Evolutionary conservation across 2,888 invertebrate species (phyloP).

Genomic region (Agrenia bidenticulata): DNA sequence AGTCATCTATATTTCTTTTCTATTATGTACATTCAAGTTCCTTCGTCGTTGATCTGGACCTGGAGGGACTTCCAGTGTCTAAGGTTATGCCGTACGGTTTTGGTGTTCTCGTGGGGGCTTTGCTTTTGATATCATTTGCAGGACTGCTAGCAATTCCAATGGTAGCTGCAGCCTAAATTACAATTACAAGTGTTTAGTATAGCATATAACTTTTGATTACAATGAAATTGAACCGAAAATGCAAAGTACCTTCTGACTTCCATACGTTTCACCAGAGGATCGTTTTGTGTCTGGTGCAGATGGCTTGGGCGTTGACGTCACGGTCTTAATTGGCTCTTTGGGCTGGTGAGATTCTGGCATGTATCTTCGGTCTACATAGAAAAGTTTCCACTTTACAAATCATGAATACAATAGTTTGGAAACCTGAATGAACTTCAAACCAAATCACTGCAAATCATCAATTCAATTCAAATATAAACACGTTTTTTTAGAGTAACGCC

Average conservation of each 20-base stretch:
- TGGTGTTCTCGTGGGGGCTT: constrained; percentile 55
- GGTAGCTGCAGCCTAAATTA: constrained; percentile 54
- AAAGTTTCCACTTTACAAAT: no score
- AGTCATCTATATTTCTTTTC: neutral
- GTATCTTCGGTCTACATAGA: constrained; percentile 70
- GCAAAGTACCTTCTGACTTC: constrained; percentile 49
- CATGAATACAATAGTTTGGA: no score
- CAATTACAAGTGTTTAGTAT: neutral
- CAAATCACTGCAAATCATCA: neutral
- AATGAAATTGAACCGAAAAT: neutral
- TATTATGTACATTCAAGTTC: constrained; percentile 74
- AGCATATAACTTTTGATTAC: no score
- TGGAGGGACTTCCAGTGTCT: constrained; percentile 77
- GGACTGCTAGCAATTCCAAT: constrained; percentile 52
- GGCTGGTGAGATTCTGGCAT: constrained; percentile 74
- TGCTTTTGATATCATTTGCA: constrained; percentile 53
- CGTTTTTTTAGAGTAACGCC: no score
- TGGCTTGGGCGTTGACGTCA: constrained; percentile 64
- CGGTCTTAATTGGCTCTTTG: constrained; percentile 68
- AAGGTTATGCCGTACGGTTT: constrained; percentile 66
- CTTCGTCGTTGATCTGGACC: constrained; percentile 86
- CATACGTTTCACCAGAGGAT: constrained; percentile 47
- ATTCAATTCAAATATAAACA: no score
- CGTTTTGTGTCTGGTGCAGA: constrained; percentile 56
- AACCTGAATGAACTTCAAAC: no score